phyloP scores from a whole-genome alignment of 1,140 invertebrate genomes.

The Acyrthosiphon pisum region DNA sequence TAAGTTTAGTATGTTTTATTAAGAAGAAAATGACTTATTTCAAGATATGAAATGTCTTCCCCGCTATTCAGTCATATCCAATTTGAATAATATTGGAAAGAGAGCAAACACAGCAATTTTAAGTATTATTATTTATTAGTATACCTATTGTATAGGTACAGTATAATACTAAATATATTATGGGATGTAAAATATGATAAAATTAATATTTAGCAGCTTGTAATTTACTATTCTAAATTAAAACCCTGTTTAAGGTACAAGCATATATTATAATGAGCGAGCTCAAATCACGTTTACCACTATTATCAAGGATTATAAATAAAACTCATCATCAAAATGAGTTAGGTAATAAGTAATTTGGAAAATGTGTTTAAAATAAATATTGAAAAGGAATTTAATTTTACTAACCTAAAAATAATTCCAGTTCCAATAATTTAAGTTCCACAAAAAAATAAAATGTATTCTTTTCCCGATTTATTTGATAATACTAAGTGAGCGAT shows the following conservation, averaged over 20 bases:
- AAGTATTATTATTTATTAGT: conserved; percentile 23
- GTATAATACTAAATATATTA: too few relatives aligned
- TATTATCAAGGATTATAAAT: conserved; percentile 69
- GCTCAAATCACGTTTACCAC: conserved; percentile 65
- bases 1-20: conserved; percentile 70
- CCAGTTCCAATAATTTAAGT: neutral
- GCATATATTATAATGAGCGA: conserved; percentile 95
- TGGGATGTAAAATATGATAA: neutral
- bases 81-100: conserved; percentile 91
- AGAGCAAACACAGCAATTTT: conserved; percentile 93
- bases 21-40: conserved; percentile 80
- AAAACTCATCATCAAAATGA: conserved; percentile 69
- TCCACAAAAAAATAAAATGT: neutral
- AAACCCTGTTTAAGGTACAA: conserved; percentile 74
- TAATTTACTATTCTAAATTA: neutral
- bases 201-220: neutral
- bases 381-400: neutral
- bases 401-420: neutral
- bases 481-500: neutral
- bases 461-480: neutral
- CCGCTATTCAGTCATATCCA: conserved; percentile 77
- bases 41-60: conserved; percentile 76
- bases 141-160: neutral
- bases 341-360: conserved; percentile 55
- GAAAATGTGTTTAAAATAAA: conserved; percentile 8